These are phyloP conservation scores for Guaruba guarouba DNA, from an alignment of 2,113 vertebrate species.

Conservation along the genomic window DNA sequence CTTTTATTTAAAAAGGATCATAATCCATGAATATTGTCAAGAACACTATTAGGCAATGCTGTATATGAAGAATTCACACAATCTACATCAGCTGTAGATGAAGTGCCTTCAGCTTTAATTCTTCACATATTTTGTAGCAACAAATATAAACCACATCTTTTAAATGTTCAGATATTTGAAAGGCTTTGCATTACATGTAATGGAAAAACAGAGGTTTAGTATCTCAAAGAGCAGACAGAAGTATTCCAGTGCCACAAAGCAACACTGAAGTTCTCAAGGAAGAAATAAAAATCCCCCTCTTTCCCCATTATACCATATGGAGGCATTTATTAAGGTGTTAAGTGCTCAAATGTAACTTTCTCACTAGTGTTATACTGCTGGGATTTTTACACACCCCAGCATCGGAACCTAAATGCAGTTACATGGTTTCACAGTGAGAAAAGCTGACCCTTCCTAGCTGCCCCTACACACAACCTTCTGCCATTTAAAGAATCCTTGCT, in stretches of 20 bases:
- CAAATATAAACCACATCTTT: not conserved
- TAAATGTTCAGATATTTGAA: not conserved
- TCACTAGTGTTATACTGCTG: not conserved
- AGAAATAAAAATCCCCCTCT: not conserved
- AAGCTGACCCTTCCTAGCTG: not conserved
- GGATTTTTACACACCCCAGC: not conserved
- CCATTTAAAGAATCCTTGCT: not conserved
- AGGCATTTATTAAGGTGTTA: not conserved
- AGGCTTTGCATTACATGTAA: not conserved
- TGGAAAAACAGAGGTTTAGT: not conserved
- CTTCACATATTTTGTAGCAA: not conserved
- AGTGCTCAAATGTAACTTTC: not conserved
- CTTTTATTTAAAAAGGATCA: conserved; percentile 32
- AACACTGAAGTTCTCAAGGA: not conserved
- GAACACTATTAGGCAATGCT: not conserved
- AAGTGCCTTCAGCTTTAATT: not conserved
- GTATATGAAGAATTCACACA: not conserved
- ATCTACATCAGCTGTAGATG: not conserved
- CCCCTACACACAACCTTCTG: not conserved
- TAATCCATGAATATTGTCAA: conserved; percentile 3
- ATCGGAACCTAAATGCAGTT: not conserved
- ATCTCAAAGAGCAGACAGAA: not conserved
- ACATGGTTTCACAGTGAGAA: not conserved
- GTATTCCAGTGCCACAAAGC: not conserved
- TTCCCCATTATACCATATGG: not conserved